Evolutionary conservation across 2,888 invertebrate species (phyloP), one percentile per base, ranked within the genome.

Genomic region (Leptura quadrifasciata): DNA sequence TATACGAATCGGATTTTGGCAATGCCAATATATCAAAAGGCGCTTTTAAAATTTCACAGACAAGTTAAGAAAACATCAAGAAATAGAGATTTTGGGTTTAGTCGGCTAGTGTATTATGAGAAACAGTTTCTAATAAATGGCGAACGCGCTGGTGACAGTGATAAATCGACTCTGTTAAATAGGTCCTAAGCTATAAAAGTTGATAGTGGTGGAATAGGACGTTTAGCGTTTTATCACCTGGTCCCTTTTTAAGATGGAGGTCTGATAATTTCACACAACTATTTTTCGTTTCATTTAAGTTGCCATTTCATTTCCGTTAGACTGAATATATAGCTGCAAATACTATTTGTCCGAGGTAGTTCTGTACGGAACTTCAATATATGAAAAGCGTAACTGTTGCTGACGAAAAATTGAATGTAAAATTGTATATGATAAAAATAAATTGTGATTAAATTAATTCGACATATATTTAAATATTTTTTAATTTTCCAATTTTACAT

Each of bases 131-230:
- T 63, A 35, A 63, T 63, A 35, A 63, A 63, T 67, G 67, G 67
- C 27, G 67, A 67, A 24, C 27, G 24, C n/a, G n/a, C 18, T n/a
- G 67, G 67, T 31, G 67, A 67, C 67, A 67, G 8, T 55, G 67
- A 67, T 67, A 67, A 67, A 67, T 67, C 27, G 52, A 52, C 21
- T 47, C 21, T 27, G 65, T 12, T 65, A 65, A 65, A 65, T 65
- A 65, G 52, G 65, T 21, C 21, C 20, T 15, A n/a, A 21, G 21
- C 47, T 27, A 65, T 65, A 47, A 65, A 52, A 21, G n/a, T 52
- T 21, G 27, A 31, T 63, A 18, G 35, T 31, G 63, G 24, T 39
- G 31, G 39, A 17, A 63, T 39, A 35, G 39, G 18, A 18, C 35
- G 20, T 17, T 39, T 63, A 20, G n/a, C 24, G 35, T 63, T 39